phyloP scores from a whole-genome alignment of 2,888 invertebrate species.

The Invenusta paracnida region DNA sequence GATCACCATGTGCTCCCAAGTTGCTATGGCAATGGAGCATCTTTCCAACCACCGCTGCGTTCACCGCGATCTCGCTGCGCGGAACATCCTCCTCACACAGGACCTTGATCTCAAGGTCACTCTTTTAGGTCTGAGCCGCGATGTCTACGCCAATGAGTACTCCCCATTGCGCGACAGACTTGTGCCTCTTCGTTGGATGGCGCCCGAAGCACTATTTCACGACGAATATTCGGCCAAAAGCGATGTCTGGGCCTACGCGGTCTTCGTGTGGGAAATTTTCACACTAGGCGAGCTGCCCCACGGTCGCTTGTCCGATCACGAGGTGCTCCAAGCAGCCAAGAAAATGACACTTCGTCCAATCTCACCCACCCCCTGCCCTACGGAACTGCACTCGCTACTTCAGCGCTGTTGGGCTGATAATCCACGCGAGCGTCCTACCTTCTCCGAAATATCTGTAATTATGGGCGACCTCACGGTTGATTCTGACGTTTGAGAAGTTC shows the following conservation, averaged over 20 bases:
- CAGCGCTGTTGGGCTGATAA: constrained; percentile 21
- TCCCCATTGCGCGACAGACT: constrained; percentile 70
- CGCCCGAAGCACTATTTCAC: constrained; percentile 83
- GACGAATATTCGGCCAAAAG: constrained; percentile 88
- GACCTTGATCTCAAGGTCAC: constrained; percentile 79
- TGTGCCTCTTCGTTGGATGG: constrained; percentile 93
- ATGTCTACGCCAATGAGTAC: constrained; percentile 83
- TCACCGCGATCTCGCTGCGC: constrained; percentile 84
- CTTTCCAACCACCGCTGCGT: constrained; percentile 72
- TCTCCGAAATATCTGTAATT: constrained; percentile 30
- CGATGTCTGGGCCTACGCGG: constrained; percentile 90
- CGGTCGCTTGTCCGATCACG: not conserved
- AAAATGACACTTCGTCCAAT: constrained; percentile 11
- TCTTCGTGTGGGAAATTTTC: constrained; percentile 88
- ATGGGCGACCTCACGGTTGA: constrained; percentile 31
- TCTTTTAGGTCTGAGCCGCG: constrained; percentile 72
- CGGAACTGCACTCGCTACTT: not conserved
- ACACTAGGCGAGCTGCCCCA: constrained; percentile 67
- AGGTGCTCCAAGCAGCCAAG: constrained; percentile 27
- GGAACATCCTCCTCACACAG: constrained; percentile 78
- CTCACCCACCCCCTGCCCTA: constrained; percentile 13
- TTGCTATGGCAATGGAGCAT: constrained; percentile 77
- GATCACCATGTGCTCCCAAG: constrained; percentile 65
- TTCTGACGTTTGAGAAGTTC: constrained; percentile 3
- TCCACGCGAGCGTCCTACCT: constrained; percentile 34